Conservation (phyloP, 2,888 invertebrate species). For the Synergus umbraculus region DNA sequence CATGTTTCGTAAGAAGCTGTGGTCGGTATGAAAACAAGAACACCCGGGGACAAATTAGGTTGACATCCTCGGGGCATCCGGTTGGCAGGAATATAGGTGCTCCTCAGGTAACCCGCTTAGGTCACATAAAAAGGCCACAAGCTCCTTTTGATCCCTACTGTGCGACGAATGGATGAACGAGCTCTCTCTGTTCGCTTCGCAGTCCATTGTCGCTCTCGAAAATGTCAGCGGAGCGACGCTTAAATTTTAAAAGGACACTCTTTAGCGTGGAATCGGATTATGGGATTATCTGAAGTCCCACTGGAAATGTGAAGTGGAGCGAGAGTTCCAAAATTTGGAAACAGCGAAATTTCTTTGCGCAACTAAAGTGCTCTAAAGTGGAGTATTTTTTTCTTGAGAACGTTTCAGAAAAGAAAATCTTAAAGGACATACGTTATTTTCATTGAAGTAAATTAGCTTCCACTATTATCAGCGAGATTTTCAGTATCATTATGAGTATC, state of each 20-base stretch:
- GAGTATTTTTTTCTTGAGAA: not conserved
- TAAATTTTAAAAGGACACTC: slow-evolving; percentile 60
- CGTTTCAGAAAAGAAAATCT: not conserved
- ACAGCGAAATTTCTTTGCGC: slow-evolving; percentile 20
- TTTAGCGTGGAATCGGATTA: slow-evolving; percentile 73
- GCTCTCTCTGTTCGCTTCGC: slow-evolving; percentile 57
- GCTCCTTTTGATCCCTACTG: slow-evolving; percentile 48
- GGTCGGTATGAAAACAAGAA: slow-evolving; percentile 50
- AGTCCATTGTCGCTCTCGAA: slow-evolving; percentile 72
- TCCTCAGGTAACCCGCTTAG: slow-evolving; percentile 70
- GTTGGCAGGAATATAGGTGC: slow-evolving; percentile 46
- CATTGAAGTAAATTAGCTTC: not conserved
- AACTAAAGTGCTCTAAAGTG: slow-evolving; percentile 19
- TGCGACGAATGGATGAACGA: slow-evolving; percentile 53
- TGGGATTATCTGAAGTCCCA: slow-evolving; percentile 64
- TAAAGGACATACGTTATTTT: not conserved
- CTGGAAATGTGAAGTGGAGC: slow-evolving; percentile 66
- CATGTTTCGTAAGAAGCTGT: slow-evolving; percentile 54
- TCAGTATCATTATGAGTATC: too few relatives aligned
- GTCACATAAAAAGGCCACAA: slow-evolving; percentile 65
- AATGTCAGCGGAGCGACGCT: slow-evolving; percentile 71
- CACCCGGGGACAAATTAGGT: slow-evolving; percentile 69
- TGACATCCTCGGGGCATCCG: slow-evolving; percentile 67
- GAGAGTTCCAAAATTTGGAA: slow-evolving; percentile 49
- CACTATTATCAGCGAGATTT: not conserved